Conservation (phyloP, 2,113 vertebrate species). For the Tiliqua scincoides region DNA sequence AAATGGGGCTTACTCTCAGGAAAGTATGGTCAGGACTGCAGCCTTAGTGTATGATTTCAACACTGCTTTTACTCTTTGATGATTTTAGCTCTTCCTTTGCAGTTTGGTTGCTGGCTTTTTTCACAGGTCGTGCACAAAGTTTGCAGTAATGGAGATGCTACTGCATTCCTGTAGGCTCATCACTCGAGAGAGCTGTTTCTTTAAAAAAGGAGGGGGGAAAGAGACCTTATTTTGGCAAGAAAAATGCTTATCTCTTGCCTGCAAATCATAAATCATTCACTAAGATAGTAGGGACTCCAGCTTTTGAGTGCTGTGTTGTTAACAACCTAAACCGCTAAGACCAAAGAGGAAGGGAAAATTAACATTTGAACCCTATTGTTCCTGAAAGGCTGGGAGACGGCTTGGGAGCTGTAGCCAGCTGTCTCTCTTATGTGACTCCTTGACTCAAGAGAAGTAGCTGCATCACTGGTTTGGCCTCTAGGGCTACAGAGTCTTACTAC, state of each 20-base stretch:
- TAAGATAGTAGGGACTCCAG: conserved; percentile 68
- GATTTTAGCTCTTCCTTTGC: not conserved
- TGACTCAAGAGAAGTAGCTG: accelerated
- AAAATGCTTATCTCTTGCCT: conserved; percentile 70
- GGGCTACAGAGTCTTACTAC: conserved; percentile 20
- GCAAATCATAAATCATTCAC: conserved; percentile 77
- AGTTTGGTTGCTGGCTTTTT: not conserved
- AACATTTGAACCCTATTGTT: conserved; percentile 68
- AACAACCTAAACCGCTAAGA: conserved; percentile 67
- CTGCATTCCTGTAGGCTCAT: too few relatives aligned
- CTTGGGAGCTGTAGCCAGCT: conserved; percentile 26
- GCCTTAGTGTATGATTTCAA: not conserved
- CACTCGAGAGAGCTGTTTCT: conserved; percentile 27
- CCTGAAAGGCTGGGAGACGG: conserved; percentile 53
- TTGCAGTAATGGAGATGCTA: not conserved
- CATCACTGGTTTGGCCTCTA: conserved; percentile 30
- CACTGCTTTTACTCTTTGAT: not conserved
- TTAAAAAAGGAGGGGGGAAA: not conserved
- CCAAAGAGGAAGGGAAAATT: conserved; percentile 71
- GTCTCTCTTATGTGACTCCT: conserved; percentile 34
- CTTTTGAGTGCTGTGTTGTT: conserved; percentile 72
- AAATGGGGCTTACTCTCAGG: too few relatives aligned
- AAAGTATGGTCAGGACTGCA: too few relatives aligned
- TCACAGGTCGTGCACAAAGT: not conserved
- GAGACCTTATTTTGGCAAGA: conserved; percentile 60